Evolutionary conservation across 2,888 invertebrate species (phyloP), one percentile per base, ranked within the genome.

Genomic region (Chamaedrilus cognettii): DNA sequence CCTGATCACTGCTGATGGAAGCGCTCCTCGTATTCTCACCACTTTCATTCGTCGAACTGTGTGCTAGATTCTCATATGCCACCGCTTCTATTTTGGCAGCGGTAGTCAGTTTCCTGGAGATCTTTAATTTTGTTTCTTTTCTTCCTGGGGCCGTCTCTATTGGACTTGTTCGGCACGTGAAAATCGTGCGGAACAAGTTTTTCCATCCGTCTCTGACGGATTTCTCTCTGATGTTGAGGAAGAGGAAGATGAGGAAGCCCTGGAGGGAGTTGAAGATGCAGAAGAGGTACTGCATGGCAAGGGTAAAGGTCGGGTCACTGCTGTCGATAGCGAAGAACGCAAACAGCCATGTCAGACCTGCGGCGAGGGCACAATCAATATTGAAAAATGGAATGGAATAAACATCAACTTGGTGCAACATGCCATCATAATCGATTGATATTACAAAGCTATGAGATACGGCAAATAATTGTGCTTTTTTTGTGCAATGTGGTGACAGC

Each of bases 241-340:
- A 81, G 35, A 81, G 63, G 70, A 81, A 82, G 59, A 82, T 78
- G 68, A 80, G 80, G 61, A 82, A 71, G 42, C 82, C 82, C 72
- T 82, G 80, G 3, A 78, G 70, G 5, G 80, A 77, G 70, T 82
- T 82, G 63, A 77, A 79, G 51, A 82, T 76, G 61, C 78, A 77
- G 66, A 82, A 82, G 52, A 82, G 71, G 66, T 80, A 81, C 60
- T 78, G 75, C 72, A 82, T 79, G 19, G 75, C 76, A 1, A 78
- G 63, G 23, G 69, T 49, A 26, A 52, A 52, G 55, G 11, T 7
- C 5, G 55, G 11, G 42, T 19, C 42, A 1, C 68, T 69, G 19
- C 64, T 65, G 50, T 69, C 77, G 1, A 80, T 71, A 42, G 81
- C 79, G 42, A 82, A 75, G 58, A 82, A 73, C 51, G 77, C 81